Evolutionary conservation across 1,140 invertebrate species (phyloP), one percentile per base, ranked within the genome.

Genomic region (Calephelis virginiensis): DNA sequence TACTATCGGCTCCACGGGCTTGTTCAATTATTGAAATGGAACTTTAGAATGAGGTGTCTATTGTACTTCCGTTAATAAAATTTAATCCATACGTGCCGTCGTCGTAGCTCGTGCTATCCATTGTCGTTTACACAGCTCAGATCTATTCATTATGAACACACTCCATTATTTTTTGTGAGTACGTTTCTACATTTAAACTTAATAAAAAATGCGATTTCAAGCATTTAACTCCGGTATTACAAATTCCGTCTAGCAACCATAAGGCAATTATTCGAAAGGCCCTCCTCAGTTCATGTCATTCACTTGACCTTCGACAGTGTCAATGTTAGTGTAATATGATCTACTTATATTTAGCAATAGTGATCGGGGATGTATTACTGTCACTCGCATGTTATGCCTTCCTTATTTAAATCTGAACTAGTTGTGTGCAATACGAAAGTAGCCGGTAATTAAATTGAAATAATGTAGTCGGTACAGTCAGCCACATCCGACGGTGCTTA

Each of bases 401-500:
- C 37, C 17, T 56, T 56, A 56, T 56, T 17, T 56, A 56, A 56
- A 56, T 28, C 50, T 28, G 14, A 37, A 28, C 17, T 56, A 56
- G 17, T 53, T 53, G 49, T 56, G 50, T 17, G 17, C 50, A 56
- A 56, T 28, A 56, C 50, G 50, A 56, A 56, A 56, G 50, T 11
- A 14, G 50, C 28, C 17, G 17, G 28, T 56, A 56, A 14, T 56
- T 17, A 10, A 56, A 56, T 56, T 5, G 53, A 56, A 56, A 56
- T 12, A 28, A 56, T 56, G 17, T 37, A 37, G 53, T 37, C 12
- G 0, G 17, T 56, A 56, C 53, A 56, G 53, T 56, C 53, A 5
- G 53, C 53, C 6, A 5, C 17, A 12, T 28, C 7, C 10, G 28
- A 1, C 9, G 11, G 11, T 17, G 10, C 6, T 6, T 6, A 12